phyloP scores from a whole-genome alignment of 2,113 vertebrate species.

The Poeciliopsis occidentalis region DNA sequence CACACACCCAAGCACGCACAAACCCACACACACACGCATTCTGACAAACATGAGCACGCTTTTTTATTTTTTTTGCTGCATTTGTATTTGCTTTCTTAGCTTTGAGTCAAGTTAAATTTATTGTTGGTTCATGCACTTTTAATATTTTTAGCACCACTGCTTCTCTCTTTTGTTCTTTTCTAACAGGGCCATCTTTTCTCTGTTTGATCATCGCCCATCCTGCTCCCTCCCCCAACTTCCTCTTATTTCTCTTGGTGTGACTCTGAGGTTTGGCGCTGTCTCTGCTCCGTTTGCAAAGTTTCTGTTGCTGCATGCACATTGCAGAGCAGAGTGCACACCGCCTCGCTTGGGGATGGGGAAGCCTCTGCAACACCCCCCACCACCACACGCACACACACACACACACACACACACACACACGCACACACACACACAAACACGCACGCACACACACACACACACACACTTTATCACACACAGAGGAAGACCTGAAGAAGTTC shows the following conservation, averaged over 20 bases:
- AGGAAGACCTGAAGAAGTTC: conserved; percentile 51
- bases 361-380: conserved; percentile 46
- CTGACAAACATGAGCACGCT: background rate
- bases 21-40: background rate
- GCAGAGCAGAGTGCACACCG: background rate
- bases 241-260: conserved; percentile 69
- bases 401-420: conserved; percentile 55
- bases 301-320: conserved; percentile 70
- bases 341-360: conserved; percentile 42
- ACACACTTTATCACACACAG: conserved; percentile 47
- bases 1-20: too few relatives aligned
- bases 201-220: conserved; percentile 58
- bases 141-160: background rate
- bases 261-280: conserved; percentile 74
- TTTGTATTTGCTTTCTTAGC: background rate
- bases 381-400: conserved; percentile 47
- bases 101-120: background rate
- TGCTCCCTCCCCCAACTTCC: conserved; percentile 69
- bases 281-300: conserved; percentile 67
- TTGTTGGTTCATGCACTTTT: background rate
- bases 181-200: conserved; percentile 47
- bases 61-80: background rate
- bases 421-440: conserved; percentile 52
- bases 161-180: conserved; percentile 19
- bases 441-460: conserved; percentile 54